Conservation (phyloP, 2,888 invertebrate genomes). For the Gandaritis pyraliata region DNA sequence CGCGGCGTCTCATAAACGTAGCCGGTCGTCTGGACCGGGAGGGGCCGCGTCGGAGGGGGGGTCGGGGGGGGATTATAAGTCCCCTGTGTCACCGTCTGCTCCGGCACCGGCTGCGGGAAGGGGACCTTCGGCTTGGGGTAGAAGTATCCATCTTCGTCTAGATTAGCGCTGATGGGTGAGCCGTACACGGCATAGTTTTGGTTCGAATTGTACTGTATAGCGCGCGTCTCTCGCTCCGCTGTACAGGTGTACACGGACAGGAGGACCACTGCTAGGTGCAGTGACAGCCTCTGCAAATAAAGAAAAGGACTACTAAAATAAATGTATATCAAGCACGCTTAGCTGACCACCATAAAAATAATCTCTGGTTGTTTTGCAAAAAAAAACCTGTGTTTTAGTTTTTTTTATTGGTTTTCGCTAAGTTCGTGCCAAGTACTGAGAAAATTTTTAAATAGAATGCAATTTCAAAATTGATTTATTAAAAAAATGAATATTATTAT, state of each 20-base stretch:
- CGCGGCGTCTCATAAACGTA: slow-evolving; percentile 47
- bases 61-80: slow-evolving; percentile 34
- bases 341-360: too few species aligned
- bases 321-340: too few species aligned
- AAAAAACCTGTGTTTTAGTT: too few species aligned
- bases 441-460: too few species aligned
- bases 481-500: too few species aligned
- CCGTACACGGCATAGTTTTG: slow-evolving; percentile 76
- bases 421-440: too few species aligned
- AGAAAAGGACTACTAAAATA: too few species aligned
- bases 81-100: slow-evolving; percentile 43
- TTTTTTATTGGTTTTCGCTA: too few species aligned
- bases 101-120: slow-evolving; percentile 67
- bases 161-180: slow-evolving; percentile 64
- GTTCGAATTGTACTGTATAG: slow-evolving; percentile 64
- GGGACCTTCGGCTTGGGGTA: slow-evolving; percentile 75
- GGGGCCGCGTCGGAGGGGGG: slow-evolving; percentile 24
- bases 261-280: slow-evolving; percentile 75
- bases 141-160: slow-evolving; percentile 79
- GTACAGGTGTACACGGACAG: slow-evolving; percentile 72
- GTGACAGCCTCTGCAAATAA: slow-evolving; percentile 77
- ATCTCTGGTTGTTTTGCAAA: too few species aligned
- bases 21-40: slow-evolving; percentile 42
- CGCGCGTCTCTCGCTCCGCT: slow-evolving; percentile 64
- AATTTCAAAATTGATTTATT: too few species aligned